phyloP scores from a whole-genome alignment of 2,888 invertebrate species.

The Hyalella azteca region DNA sequence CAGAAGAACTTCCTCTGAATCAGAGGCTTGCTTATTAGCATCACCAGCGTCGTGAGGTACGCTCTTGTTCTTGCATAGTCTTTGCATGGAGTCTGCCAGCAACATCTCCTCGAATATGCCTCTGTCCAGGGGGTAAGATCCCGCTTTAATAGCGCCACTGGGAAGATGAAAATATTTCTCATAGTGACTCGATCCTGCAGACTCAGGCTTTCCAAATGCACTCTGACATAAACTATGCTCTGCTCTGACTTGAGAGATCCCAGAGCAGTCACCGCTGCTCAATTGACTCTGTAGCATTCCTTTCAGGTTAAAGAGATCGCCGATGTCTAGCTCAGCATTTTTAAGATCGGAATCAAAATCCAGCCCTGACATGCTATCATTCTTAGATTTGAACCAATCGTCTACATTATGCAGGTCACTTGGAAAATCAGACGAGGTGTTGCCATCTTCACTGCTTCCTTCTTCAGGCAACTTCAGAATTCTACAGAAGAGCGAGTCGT shows the following conservation, averaged over 20 bases:
- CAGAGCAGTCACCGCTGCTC: background rate
- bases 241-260: background rate
- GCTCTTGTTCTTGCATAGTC: slow-evolving; percentile 29
- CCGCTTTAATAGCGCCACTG: background rate
- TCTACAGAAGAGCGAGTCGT: background rate
- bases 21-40: slow-evolving; percentile 34
- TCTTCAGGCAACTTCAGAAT: slow-evolving; percentile 2
- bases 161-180: background rate
- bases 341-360: slow-evolving; percentile 56
- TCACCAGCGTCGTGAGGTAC: background rate
- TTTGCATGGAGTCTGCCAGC: slow-evolving; percentile 48
- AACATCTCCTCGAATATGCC: slow-evolving; percentile 55
- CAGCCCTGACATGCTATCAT: slow-evolving; percentile 55
- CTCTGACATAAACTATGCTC: background rate
- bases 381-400: slow-evolving; percentile 55
- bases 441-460: background rate
- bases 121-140: slow-evolving; percentile 40
- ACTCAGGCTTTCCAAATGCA: background rate
- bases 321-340: slow-evolving; percentile 49
- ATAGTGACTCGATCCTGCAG: background rate
- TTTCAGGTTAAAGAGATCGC: slow-evolving; percentile 51
- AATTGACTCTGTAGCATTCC: slow-evolving; percentile 8
- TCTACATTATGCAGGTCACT: slow-evolving; percentile 52
- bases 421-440: slow-evolving; percentile 1
- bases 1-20: slow-evolving; percentile 52